Conservation (phyloP, 1,140 invertebrate genomes). For the Patella vulgata region DNA sequence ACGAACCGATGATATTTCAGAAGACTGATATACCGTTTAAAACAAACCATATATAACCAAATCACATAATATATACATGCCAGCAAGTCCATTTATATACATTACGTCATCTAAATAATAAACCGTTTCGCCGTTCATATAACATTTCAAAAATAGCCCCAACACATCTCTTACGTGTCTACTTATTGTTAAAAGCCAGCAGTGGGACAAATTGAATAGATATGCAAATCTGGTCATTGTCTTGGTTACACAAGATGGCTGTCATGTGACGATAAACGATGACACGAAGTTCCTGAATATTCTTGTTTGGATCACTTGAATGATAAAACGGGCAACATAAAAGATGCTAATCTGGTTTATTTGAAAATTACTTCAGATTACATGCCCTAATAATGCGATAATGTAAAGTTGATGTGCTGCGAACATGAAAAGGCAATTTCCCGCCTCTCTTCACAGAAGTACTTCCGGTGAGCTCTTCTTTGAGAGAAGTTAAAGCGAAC, state of each 20-base stretch:
- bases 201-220: neutral
- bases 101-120: too few relatives aligned
- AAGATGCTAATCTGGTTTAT: neutral
- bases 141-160: too few relatives aligned
- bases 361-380: neutral
- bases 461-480: slow-evolving; percentile 3
- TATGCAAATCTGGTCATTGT: neutral
- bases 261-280: neutral
- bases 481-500: neutral
- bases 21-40: too few relatives aligned
- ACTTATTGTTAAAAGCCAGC: too few relatives aligned
- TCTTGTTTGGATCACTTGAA: neutral
- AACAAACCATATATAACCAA: too few relatives aligned
- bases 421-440: slow-evolving; percentile 7
- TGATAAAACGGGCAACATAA: neutral
- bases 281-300: neutral
- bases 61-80: too few relatives aligned
- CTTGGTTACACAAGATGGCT: neutral
- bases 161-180: too few relatives aligned
- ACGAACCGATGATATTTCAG: too few relatives aligned
- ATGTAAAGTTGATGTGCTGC: slow-evolving; percentile 6
- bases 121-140: too few relatives aligned
- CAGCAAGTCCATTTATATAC: too few relatives aligned
- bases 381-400: neutral
- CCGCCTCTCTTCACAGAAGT: neutral